phyloP scores from a whole-genome alignment of 2,797 vertebrate genomes.

The Anas capensis region DNA sequence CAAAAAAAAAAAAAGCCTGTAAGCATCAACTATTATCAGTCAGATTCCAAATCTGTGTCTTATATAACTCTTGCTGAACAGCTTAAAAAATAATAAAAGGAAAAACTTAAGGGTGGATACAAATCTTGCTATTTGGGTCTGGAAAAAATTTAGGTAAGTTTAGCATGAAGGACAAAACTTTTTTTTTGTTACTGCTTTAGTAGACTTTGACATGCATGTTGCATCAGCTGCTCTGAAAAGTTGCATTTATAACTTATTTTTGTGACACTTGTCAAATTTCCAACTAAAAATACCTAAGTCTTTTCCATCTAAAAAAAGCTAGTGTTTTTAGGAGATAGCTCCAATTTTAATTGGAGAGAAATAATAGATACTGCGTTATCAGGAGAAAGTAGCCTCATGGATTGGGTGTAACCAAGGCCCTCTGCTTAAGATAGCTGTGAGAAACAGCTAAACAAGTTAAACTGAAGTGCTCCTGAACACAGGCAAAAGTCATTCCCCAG shows the following conservation, averaged over 20 bases:
- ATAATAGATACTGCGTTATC: neutral
- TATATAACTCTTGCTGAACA: conserved; percentile 7
- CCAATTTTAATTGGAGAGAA: neutral
- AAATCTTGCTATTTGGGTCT: conserved; percentile 34
- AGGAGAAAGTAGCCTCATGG: neutral
- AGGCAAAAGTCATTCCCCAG: neutral
- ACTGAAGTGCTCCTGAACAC: neutral
- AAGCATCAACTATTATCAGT: neutral
- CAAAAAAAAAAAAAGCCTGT: neutral
- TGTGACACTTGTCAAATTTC: conserved; percentile 30
- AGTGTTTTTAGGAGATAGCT: conserved; percentile 3
- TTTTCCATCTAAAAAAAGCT: conserved; percentile 15
- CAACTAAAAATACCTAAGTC: conserved; percentile 11
- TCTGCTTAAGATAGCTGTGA: neutral
- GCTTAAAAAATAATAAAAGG: conserved; percentile 19
- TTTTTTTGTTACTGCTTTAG: neutral
- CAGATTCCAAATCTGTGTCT: neutral
- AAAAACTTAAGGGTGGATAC: neutral
- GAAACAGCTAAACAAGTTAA: neutral
- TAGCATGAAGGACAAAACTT: neutral
- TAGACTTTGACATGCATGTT: neutral
- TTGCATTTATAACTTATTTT: conserved; percentile 33
- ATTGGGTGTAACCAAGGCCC: neutral
- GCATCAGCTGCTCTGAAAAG: neutral
- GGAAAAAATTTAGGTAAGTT: conserved; percentile 12